Evolutionary conservation across 2,888 invertebrate genomes (phyloP).

Genomic region (Chrysodeixis includens): DNA sequence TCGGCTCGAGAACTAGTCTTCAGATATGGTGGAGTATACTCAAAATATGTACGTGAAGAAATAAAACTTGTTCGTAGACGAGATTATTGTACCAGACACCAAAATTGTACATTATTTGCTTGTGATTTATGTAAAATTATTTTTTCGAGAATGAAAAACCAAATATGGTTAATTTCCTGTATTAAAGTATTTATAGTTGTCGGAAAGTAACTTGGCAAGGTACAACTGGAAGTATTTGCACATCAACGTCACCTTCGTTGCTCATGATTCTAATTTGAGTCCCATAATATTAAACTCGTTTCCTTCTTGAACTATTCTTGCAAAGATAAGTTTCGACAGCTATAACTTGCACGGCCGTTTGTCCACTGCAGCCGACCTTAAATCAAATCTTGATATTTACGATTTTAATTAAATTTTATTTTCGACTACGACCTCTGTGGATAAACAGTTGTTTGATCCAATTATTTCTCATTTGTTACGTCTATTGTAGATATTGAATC

Average conservation of each 20-base stretch:
- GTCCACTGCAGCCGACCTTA: no score
- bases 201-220: no score
- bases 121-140: background rate
- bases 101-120: background rate
- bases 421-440: no score
- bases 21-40: background rate
- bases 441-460: background rate
- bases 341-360: no score
- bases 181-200: no score
- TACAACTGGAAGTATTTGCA: no score
- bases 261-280: no score
- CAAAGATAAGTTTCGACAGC: no score
- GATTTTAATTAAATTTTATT: no score
- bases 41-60: background rate
- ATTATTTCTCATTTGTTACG: constrained; percentile 35
- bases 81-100: background rate
- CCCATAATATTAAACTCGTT: no score
- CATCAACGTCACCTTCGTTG: no score
- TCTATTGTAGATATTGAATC: constrained; percentile 35
- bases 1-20: background rate
- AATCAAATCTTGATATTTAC: background rate
- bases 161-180: background rate
- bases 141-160: background rate
- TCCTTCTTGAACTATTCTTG: no score
- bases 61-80: background rate